Evolutionary conservation across 2,113 vertebrate species (phyloP), one percentile per base, ranked within the genome.

Genomic region (Leptodactylus fuscus): DNA sequence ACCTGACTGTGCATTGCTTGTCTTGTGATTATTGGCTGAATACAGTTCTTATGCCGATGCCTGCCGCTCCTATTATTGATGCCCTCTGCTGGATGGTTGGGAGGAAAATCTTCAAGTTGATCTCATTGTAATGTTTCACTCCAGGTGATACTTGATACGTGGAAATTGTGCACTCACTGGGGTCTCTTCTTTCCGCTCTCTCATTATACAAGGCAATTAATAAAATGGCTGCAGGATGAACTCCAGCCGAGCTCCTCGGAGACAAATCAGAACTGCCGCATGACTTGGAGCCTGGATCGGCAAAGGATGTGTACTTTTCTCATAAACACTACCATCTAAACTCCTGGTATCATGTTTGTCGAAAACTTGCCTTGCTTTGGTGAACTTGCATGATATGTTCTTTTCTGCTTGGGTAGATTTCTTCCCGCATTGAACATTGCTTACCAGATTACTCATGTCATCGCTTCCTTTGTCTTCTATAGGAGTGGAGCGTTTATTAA

Each of bases 381-480:
- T 36, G 76, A 32, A 18, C 15, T 60, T 48, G 58, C n/a, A 48
- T 18, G 4, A 29, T 49, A 34, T 53, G 16, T 58, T 78, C 12
- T 41, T 11, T 46, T 51, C 18, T 70, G 44, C 41, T 13, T 49
- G 58, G 44, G 27, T 70, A 49, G 6, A 36, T 70, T 32, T n/a
- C 44, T 49, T 81, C 48, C 48, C 38, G 67, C 65, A n/a, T 34
- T 85, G 60, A 85, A 34, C 83, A 85, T 85, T 78, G 60, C 60
- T 85, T 85, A 85, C 83, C 34, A 51, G 32, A 70, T 79, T 36
- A 70, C 44, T 29, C 46, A 65, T 85, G 74, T 79, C 83, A 85
- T 77, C 74, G 22, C 83, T 85, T 46, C 32, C 60, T 70, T 85
- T 84, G 73, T 84, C 73, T 53, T 10, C 83, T 85, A 27, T 76